Base-by-base conservation (phyloP, 2,797 vertebrate genomes). In the Anabacerthia variegaticeps region DNA sequence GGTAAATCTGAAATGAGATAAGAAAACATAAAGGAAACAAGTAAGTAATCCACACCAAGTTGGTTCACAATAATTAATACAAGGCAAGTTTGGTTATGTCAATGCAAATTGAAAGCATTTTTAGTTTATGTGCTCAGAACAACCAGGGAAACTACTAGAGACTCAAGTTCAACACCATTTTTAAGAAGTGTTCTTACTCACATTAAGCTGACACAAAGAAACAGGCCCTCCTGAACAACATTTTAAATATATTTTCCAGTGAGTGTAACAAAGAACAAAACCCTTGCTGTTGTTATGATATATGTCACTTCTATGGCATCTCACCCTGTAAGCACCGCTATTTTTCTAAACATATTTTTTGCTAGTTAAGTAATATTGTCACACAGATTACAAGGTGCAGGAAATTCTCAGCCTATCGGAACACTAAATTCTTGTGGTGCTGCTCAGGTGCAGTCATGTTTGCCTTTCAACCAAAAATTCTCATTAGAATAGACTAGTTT, bases 1-100 rank as follows among this genome's bases (percentile, higher is more conserved):
- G 94, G 98, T 98, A 97, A 99, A 99, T 97, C 99, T 99, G 96
- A 46, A 92, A 88, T 23, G 59, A 95, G 77, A 93, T 9, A 93
- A 90, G 23, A 83, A 75, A 89, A 88, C 79, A 27, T 7, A 28
- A 58, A 65, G 7, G 23, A 67, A 43, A 68, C 7, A 79, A 73
- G 10, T 74, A 54, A 85, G 48, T 26, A 74, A 89, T 23, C 14
- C 22, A 76, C 22, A 46, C 3, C 10, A 43, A 73, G 22, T 14
- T 85, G 36, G 10, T 14, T 54, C 12, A 6, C 41, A 68, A 22
- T 51, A 65, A 83, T 59, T 65, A 65, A 72, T 66, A 66, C 7
- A 54, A 55, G 12, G 10, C 15, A 19, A 55, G 34, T 44, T 74
- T 48, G 43, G 36, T 52, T 83, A 82, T 4, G 6, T n/a, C 65